Conservation (phyloP, 2,113 vertebrate species). For the Rattus rattus region DNA sequence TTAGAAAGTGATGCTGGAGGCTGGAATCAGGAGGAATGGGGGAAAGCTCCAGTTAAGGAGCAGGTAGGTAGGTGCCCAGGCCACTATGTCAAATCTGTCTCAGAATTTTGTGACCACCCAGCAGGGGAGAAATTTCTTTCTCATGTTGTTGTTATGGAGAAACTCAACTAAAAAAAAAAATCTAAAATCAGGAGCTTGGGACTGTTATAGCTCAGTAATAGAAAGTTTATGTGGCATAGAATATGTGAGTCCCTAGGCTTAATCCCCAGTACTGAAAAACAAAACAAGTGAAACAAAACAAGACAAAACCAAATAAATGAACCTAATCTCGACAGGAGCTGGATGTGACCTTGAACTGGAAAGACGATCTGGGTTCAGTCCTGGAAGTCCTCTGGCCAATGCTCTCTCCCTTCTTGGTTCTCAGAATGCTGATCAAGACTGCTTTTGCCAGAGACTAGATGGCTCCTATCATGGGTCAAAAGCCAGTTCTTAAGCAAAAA, state of each 20-base stretch:
- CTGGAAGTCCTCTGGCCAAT: background rate
- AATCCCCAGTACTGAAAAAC: background rate
- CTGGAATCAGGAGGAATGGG: background rate
- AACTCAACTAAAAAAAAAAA: conserved; percentile 10
- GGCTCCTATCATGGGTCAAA: background rate
- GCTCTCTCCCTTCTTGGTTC: background rate
- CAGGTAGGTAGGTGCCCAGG: background rate
- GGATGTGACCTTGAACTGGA: background rate
- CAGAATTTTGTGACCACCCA: background rate
- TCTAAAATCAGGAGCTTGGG: background rate
- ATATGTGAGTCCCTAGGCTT: background rate
- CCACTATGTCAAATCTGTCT: background rate
- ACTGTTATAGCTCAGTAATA: background rate
- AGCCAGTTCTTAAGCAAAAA: background rate
- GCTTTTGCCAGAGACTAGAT: background rate
- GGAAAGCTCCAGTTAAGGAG: background rate
- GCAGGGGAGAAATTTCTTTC: conserved; percentile 43
- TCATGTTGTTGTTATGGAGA: background rate
- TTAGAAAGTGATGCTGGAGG: background rate
- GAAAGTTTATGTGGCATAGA: background rate
- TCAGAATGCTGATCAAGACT: background rate
- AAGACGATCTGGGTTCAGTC: background rate
- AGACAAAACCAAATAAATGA: background rate
- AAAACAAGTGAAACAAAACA: background rate
- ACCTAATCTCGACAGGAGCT: background rate